Conservation (phyloP, 2,888 invertebrate species). For the Cheilosia vulpina region DNA sequence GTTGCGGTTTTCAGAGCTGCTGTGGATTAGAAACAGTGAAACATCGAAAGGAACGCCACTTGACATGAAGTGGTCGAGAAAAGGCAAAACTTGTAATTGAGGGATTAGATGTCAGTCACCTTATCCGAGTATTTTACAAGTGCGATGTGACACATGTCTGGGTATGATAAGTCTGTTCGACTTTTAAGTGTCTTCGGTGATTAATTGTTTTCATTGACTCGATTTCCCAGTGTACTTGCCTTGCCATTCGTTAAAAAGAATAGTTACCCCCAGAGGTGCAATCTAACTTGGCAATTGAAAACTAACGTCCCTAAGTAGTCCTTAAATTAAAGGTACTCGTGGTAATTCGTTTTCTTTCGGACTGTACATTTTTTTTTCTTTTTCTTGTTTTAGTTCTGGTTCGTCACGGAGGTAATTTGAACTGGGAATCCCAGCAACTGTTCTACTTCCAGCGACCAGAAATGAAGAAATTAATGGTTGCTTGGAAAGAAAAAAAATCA, state of each 20-base stretch:
- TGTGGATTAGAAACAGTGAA: background rate
- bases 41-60: background rate
- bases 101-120: slow-evolving; percentile 37
- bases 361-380: slow-evolving; percentile 8
- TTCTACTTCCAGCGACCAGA: slow-evolving; percentile 31
- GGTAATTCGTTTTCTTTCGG: slow-evolving; percentile 37
- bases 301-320: slow-evolving; percentile 69
- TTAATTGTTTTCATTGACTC: slow-evolving; percentile 5
- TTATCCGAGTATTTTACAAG: background rate
- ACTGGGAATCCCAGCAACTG: slow-evolving; percentile 33
- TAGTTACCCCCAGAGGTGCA: slow-evolving; percentile 57
- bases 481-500: background rate
- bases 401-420: slow-evolving; percentile 55
- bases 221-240: slow-evolving; percentile 6
- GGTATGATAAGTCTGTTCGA: slow-evolving; percentile 29
- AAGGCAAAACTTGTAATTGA: slow-evolving; percentile 57
- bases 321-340: slow-evolving; percentile 68
- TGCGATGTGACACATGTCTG: background rate
- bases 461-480: slow-evolving; percentile 51
- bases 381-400: slow-evolving; percentile 5
- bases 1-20: background rate
- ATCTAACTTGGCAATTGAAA: slow-evolving; percentile 70
- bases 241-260: slow-evolving; percentile 36
- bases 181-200: background rate
- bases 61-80: slow-evolving; percentile 43